phyloP scores from a whole-genome alignment of 2,888 invertebrate species.

The Eudemis profundana region DNA sequence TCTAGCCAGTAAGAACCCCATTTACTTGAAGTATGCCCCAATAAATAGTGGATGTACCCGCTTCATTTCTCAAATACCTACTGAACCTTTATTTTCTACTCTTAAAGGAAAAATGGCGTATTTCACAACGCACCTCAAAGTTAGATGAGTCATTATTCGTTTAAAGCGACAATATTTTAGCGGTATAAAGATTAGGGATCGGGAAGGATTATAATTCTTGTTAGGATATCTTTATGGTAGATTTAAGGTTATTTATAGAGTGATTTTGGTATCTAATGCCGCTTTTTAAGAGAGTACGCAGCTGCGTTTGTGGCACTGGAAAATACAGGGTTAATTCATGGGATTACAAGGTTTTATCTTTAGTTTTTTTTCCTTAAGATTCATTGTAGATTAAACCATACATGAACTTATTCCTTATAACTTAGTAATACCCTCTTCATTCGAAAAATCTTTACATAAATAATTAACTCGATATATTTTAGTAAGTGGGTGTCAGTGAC shows the following conservation, averaged over 20 bases:
- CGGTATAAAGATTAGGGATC: slow-evolving; percentile 30
- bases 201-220: slow-evolving; percentile 42
- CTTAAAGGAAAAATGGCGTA: slow-evolving; percentile 50
- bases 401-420: not conserved
- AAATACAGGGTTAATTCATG: slow-evolving; percentile 17
- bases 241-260: slow-evolving; percentile 43
- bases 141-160: not conserved
- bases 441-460: too few relatives aligned
- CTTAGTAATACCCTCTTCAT: too few relatives aligned
- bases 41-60: slow-evolving; percentile 64
- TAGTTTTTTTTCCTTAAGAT: not conserved
- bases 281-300: slow-evolving; percentile 33
- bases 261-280: slow-evolving; percentile 30
- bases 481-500: too few relatives aligned
- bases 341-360: not conserved
- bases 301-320: slow-evolving; percentile 21
- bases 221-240: slow-evolving; percentile 42
- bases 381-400: not conserved
- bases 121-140: slow-evolving; percentile 34
- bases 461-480: too few relatives aligned
- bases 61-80: slow-evolving; percentile 64
- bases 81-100: slow-evolving; percentile 54
- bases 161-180: slow-evolving; percentile 6
- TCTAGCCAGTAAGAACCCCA: slow-evolving; percentile 57
- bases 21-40: slow-evolving; percentile 71